Evolutionary conservation across 92 coral and sea anemone genomes (phyloP).

Genomic region (Zoanthus sociatus): DNA sequence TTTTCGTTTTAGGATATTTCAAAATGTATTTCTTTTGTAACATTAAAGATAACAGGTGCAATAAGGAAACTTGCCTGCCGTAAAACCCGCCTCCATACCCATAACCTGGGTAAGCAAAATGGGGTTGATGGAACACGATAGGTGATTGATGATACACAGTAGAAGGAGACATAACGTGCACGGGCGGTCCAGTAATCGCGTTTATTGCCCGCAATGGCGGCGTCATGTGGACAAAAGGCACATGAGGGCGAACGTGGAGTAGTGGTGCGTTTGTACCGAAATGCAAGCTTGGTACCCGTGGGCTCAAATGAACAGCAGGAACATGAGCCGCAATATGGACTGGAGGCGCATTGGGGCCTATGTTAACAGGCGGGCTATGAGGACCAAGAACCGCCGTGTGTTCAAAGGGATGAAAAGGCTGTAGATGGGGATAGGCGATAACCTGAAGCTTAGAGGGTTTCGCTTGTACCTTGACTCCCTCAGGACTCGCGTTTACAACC

Average conservation of each 20-base stretch:
- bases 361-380: conserved; percentile 99
- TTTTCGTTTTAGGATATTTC: neutral
- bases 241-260: conserved; percentile 95
- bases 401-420: conserved; percentile 90
- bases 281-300: conserved; percentile 96
- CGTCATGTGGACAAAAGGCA: conserved; percentile 98
- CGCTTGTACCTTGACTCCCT: conserved; percentile 90
- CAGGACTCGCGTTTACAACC: conserved; percentile 89
- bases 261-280: conserved; percentile 99
- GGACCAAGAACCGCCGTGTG: conserved; percentile 99
- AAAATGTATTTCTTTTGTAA: too few species aligned
- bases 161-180: conserved; percentile 98
- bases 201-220: conserved; percentile 95
- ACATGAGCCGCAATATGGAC: conserved; percentile 99
- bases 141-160: conserved; percentile 99
- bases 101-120: conserved; percentile 79
- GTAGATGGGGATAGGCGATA: conserved; percentile 94
- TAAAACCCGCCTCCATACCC: conserved; percentile 79
- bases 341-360: conserved; percentile 99
- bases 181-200: conserved; percentile 95
- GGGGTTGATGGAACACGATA: conserved; percentile 96
- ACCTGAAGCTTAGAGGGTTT: conserved; percentile 96
- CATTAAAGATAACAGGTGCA: too few species aligned
- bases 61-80: conserved; percentile 72
- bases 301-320: conserved; percentile 97